Evolutionary conservation across 2,113 vertebrate genomes (phyloP), one percentile per base, ranked within the genome.

Genomic region (Gasterosteus nipponicus): DNA sequence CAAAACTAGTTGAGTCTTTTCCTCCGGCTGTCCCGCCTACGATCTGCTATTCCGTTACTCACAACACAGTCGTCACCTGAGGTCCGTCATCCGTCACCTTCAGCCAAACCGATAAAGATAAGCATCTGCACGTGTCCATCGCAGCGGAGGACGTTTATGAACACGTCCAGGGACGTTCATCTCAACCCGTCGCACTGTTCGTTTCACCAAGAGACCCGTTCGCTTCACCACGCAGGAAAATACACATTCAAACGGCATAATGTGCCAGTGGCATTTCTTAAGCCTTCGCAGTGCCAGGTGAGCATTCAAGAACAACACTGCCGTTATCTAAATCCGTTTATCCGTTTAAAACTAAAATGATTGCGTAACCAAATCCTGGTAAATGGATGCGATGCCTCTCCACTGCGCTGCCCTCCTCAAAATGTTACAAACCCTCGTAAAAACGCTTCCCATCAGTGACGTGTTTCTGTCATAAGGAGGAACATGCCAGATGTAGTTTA

Each of bases 1-100:
- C 14, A 39, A 73, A 83, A 59, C 10, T 14, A 8, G 63, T 69
- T 2, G 19, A 29, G 46, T 1, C 26, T 71, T 75, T 74, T 75
- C 68, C 60, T 71, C 67, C 47, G 56, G 87, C 82, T 67, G 75
- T 77, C 54, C 63, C 35, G 4, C 31, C 12, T 64, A 46, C 11
- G 56, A 51, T 47, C 68, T 66, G 77, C 67, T 51, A 70, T 69
- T 74, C 38, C 75, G 35, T 70, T 81, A 84, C 69, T 84, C 82
- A 78, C 76, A 81, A 82, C 72, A 85, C 3, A 71, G 54, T 51
- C 68, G 78, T 80, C 84, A 70, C 57, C 65, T 73, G 51, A 31
- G 77, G 79, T 77, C 79, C 47, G 61, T 49, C 66, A 79, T 88
- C 81, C 76, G 69, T 86, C 83, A 82, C 61, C 31, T 62, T 68